These are phyloP conservation scores for Clistopyga incitator DNA, from an alignment of 2,888 invertebrate genomes.

Conservation along the genomic window DNA sequence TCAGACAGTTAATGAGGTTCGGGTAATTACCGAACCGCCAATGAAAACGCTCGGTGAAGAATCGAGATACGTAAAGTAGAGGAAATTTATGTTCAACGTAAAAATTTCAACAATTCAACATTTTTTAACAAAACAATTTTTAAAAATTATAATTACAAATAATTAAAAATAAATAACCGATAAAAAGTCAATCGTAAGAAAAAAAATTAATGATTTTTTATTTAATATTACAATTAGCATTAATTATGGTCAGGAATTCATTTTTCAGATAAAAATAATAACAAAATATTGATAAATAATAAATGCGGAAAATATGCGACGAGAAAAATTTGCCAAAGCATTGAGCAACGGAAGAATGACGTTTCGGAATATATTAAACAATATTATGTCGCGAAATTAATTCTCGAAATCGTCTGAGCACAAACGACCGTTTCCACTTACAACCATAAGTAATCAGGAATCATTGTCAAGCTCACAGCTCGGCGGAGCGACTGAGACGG, in stretches of 20 bases:
- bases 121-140: neutral
- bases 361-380: neutral
- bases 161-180: too few species aligned
- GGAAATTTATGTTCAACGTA: neutral
- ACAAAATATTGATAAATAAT: too few species aligned
- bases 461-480: slow-evolving; percentile 41
- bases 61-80: too few species aligned
- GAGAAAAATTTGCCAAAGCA: neutral
- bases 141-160: neutral
- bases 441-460: slow-evolving; percentile 27
- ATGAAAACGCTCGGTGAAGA: neutral
- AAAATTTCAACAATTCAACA: neutral
- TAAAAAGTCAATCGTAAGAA: too few species aligned
- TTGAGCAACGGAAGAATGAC: neutral
- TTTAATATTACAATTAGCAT: too few species aligned
- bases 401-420: slow-evolving; percentile 16
- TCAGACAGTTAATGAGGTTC: neutral
- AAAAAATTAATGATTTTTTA: too few species aligned
- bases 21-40: neutral
- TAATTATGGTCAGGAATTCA: too few species aligned
- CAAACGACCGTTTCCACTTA: slow-evolving; percentile 51
- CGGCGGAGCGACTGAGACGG: slow-evolving; percentile 31
- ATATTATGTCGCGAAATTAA: neutral
- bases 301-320: too few species aligned
- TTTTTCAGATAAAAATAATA: too few species aligned